Evolutionary conservation across 2,797 vertebrate species (phyloP).

Genomic region (Protosalanx chinensis): DNA sequence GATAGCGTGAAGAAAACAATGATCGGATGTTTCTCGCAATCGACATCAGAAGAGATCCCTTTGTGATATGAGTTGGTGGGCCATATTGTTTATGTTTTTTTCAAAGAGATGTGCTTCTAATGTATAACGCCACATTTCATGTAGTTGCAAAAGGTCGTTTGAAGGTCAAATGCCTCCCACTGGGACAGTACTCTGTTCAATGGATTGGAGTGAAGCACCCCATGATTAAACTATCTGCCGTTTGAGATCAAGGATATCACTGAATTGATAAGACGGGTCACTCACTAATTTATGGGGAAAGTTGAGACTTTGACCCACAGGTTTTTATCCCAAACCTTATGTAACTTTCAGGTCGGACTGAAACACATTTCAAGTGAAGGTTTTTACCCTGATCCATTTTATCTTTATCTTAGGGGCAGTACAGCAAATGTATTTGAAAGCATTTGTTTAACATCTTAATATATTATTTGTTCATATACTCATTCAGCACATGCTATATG

Average conservation of each 20-base stretch:
- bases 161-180: not conserved
- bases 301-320: slow-evolving; percentile 45
- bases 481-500: too few relatives aligned
- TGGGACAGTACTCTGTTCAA: not conserved
- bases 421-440: not conserved
- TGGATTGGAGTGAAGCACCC: not conserved
- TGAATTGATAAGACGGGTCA: slow-evolving; percentile 37
- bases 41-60: not conserved
- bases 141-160: not conserved
- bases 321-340: slow-evolving; percentile 31
- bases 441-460: too few relatives aligned
- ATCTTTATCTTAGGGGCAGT: not conserved
- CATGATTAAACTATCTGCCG: slow-evolving; percentile 7
- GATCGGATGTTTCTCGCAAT: not conserved
- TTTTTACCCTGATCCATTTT: slow-evolving; percentile 8
- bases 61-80: not conserved
- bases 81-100: not conserved
- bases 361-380: slow-evolving; percentile 14
- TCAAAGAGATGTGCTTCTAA: not conserved
- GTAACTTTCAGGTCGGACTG: slow-evolving; percentile 19
- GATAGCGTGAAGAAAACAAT: not conserved
- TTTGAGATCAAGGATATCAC: slow-evolving; percentile 4
- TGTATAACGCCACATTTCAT: too few relatives aligned
- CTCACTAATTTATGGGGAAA: slow-evolving; percentile 21
- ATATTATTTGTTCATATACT: too few relatives aligned